Percentiles rank a stretch among this genome's conserved stretches.
Evolutionary conservation across 1,140 invertebrate species (phyloP).

Genomic region (Zaprionus taronus): DNA sequence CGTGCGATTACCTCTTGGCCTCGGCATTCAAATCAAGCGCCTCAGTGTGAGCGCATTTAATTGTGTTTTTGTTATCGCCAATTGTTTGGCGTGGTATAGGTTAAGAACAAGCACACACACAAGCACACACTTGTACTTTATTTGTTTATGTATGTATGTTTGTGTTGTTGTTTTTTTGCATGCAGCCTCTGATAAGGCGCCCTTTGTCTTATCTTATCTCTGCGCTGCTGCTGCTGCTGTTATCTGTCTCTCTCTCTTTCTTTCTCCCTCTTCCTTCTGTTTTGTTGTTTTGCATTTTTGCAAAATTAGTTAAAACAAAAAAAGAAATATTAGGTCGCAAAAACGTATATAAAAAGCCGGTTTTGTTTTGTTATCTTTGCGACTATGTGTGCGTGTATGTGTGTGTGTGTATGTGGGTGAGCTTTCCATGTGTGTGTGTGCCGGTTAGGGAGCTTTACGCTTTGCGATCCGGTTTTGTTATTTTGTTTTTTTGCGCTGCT

Average conservation of each 20-base stretch:
- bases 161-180: constrained; percentile 24
- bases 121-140: background rate
- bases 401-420: constrained; percentile 74
- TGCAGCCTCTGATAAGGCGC: constrained; percentile 56
- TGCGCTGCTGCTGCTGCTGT: background rate
- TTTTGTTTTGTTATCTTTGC: constrained; percentile 68
- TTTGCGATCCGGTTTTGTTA: constrained; percentile 66
- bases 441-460: constrained; percentile 64
- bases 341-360: constrained; percentile 67
- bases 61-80: constrained; percentile 55
- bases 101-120: constrained; percentile 48
- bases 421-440: constrained; percentile 56
- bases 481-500: constrained; percentile 37
- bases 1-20: constrained; percentile 55
- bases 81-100: constrained; percentile 57
- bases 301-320: constrained; percentile 54
- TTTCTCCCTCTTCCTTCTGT: background rate
- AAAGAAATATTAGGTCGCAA: constrained; percentile 45
- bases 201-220: constrained; percentile 42
- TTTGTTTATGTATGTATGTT: constrained; percentile 4
- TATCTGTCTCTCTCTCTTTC: background rate
- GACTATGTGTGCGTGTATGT: constrained; percentile 34
- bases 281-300: constrained; percentile 47
- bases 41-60: constrained; percentile 28
- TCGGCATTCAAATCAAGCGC: constrained; percentile 50